phyloP scores from a whole-genome alignment of 35 echinoderm and acorn worm species.

The Strongylocentrotus purpuratus region DNA sequence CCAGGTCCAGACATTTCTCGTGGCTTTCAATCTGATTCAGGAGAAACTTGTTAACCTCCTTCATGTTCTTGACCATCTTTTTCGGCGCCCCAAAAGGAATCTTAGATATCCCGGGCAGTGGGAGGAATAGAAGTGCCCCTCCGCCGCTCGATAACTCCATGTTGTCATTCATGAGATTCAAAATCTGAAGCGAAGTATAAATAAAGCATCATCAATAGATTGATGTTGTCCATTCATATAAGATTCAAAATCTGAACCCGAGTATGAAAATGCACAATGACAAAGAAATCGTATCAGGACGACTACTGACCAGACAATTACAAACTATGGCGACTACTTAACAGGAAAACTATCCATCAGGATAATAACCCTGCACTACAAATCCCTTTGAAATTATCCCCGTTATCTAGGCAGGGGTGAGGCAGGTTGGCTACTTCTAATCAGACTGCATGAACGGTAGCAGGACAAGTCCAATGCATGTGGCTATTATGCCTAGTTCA shows the following conservation, averaged over 20 bases:
- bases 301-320: no score
- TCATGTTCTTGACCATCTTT: constrained; percentile 46
- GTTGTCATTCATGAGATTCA: background rate
- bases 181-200: background rate
- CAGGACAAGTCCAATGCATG: no score
- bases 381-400: background rate
- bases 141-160: background rate
- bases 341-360: background rate
- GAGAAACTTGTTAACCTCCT: constrained; percentile 21
- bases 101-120: background rate
- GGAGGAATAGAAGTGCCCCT: background rate
- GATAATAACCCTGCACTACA: background rate
- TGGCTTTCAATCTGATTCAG: constrained; percentile 15
- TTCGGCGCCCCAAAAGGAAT: background rate
- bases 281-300: background rate
- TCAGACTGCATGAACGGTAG: no score
- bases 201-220: no score
- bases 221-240: background rate
- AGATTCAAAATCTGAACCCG: background rate
- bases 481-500: no score
- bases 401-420: no score
- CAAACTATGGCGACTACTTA: background rate
- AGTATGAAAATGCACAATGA: background rate
- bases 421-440: no score
- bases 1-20: constrained; percentile 33